These are phyloP conservation scores for Corythaeola cristata DNA, from an alignment of 2,113 vertebrate species.

Conservation along the genomic window DNA sequence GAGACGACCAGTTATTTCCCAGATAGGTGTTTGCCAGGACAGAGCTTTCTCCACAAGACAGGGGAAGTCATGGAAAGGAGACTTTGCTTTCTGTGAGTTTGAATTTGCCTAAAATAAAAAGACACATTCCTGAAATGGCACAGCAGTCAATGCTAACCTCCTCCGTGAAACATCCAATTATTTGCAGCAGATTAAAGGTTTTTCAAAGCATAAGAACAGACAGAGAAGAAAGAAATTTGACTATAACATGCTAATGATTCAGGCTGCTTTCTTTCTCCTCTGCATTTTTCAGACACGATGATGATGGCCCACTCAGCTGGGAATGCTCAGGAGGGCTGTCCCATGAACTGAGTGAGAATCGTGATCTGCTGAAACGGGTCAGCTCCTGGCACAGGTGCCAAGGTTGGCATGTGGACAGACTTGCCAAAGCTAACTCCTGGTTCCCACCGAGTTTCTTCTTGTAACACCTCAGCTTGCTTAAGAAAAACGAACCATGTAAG, in stretches of 20 bases:
- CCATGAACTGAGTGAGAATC: neutral
- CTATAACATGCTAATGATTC: neutral
- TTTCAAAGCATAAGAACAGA: neutral
- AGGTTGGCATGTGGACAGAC: neutral
- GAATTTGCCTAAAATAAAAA: neutral
- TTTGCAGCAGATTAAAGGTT: neutral
- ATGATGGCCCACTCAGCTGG: neutral
- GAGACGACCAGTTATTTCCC: neutral
- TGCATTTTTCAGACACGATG: neutral
- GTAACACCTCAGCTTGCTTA: neutral
- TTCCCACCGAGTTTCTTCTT: neutral
- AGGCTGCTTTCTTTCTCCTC: neutral
- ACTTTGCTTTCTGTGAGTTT: neutral
- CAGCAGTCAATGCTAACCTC: neutral
- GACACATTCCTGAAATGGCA: neutral
- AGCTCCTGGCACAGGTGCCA: neutral
- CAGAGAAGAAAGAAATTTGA: neutral
- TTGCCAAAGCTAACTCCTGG: neutral
- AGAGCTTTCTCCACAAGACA: neutral
- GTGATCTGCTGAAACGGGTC: neutral
- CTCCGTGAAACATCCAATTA: neutral
- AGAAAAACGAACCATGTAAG: neutral
- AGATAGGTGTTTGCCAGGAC: neutral
- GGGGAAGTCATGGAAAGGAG: neutral
- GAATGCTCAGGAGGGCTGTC: neutral